Evolutionary conservation across 2,888 invertebrate genomes (phyloP), one percentile per base, ranked within the genome.

Genomic region (Polydrusus pterygomalis): DNA sequence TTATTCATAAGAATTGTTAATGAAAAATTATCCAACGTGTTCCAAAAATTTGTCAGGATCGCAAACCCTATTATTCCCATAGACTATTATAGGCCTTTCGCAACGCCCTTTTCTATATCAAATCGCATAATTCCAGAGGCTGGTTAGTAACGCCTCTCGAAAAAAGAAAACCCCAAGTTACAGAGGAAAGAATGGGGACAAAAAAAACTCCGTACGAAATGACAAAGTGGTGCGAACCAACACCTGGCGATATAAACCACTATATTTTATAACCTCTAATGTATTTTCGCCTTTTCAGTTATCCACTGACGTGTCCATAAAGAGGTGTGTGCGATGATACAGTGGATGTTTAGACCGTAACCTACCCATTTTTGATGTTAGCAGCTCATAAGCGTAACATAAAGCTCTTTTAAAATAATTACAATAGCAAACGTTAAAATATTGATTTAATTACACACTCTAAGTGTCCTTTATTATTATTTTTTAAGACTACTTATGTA

Each of bases 101-200:
- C 78, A 80, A 80, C 85, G 85, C 85, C 86, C 84, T 84, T 83
- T 84, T 83, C 84, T 86, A 86, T 86, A 87, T 87, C 87, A 87
- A 87, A 87, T 87, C 86, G 86, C 83, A 86, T 87, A 87, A 87
- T 87, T 87, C 87, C 86, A 85, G 87, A 86, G 87, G 87, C 82
- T 84, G 85, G 84, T 75, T 82, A 82, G 85, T 79, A 83, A 85
- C 86, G 84, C 87, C 87, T 85, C 80, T 86, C 82, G 77, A 74
- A 79, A 78, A 76, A 81, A 79, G 79, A 83, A 82, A 83, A 83
- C 80, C 79, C 77, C 58, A 70, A 75, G 75, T 75, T 38, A 65
- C 56, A 15, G 25, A 54, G 63, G 63, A 81, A 79, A 80, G 79
- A 79, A 77, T 75, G 74, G 79, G 80, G 78, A 80, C 77, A 77